These are phyloP conservation scores for Dexiosoma caninum DNA, from an alignment of 2,888 invertebrate genomes.

Conservation along the genomic window DNA sequence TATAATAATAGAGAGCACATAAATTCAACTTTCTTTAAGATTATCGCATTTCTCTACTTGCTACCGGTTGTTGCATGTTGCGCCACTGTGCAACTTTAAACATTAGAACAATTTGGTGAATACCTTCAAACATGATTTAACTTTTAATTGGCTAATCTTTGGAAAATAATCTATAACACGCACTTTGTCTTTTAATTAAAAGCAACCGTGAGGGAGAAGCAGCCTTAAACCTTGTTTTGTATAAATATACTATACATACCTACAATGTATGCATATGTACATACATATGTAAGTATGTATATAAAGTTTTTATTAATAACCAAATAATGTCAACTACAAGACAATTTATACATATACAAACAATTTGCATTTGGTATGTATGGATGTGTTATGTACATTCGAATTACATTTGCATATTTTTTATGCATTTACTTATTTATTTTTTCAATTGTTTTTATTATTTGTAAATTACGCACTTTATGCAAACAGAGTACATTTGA, in stretches of 20 bases:
- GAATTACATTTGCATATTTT: not conserved
- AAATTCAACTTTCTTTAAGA: too few relatives aligned
- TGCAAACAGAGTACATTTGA: not conserved
- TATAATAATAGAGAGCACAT: too few relatives aligned
- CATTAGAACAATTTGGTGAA: not conserved
- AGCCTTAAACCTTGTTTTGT: not conserved
- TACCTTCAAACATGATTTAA: not conserved
- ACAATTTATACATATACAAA: slow-evolving; percentile 41
- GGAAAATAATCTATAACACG: slow-evolving; percentile 25
- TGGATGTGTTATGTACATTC: not conserved
- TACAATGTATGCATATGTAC: too few relatives aligned
- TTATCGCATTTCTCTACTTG: not conserved
- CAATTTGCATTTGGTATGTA: slow-evolving; percentile 26
- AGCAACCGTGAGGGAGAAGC: not conserved
- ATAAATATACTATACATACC: not conserved
- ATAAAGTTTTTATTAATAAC: not conserved
- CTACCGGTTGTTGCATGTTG: not conserved
- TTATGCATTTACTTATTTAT: not conserved
- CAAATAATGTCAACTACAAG: slow-evolving; percentile 38
- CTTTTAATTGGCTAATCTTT: slow-evolving; percentile 11
- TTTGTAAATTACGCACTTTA: slow-evolving; percentile 26
- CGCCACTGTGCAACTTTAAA: not conserved
- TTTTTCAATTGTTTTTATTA: not conserved
- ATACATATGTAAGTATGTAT: too few relatives aligned
- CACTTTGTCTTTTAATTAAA: slow-evolving; percentile 21